Percentiles rank a stretch among this genome's conserved stretches.
Evolutionary conservation across 2,113 vertebrate genomes (phyloP).

Genomic region (Eulemur rufifrons): DNA sequence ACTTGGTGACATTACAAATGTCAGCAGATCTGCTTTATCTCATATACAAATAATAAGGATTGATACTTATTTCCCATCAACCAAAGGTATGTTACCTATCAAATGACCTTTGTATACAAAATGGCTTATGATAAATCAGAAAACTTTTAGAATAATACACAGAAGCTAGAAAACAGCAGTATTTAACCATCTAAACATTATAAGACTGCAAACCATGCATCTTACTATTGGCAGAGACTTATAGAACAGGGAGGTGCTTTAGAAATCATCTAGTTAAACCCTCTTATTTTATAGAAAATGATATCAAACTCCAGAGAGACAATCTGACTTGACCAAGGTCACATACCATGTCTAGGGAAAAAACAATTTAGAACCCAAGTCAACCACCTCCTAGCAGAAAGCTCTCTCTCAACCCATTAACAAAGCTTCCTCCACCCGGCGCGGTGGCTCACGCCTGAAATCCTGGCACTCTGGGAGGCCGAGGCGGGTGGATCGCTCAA

Average conservation of each 20-base stretch:
- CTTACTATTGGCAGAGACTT: background rate
- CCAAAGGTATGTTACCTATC: background rate
- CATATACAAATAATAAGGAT: slow-evolving; percentile 46
- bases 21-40: background rate
- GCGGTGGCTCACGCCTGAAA: too few species aligned
- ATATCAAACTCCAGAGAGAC: background rate
- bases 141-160: background rate
- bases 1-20: background rate
- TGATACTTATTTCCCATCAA: slow-evolving; percentile 25
- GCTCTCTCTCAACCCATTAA: background rate
- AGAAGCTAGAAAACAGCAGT: background rate
- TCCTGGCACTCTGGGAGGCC: too few species aligned
- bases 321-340: background rate
- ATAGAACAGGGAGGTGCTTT: background rate
- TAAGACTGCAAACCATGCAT: background rate
- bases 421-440: background rate
- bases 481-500: too few species aligned
- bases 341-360: background rate
- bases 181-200: background rate
- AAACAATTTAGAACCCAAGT: background rate
- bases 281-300: slow-evolving; percentile 18
- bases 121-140: slow-evolving; percentile 15
- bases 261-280: background rate
- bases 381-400: background rate
- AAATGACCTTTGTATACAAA: slow-evolving; percentile 27